A percentile compares a stretch with the other conserved stretches of the same genome.
phyloP scores from a whole-genome alignment of 2,113 vertebrate genomes.

The Oxyruncus cristatus region DNA sequence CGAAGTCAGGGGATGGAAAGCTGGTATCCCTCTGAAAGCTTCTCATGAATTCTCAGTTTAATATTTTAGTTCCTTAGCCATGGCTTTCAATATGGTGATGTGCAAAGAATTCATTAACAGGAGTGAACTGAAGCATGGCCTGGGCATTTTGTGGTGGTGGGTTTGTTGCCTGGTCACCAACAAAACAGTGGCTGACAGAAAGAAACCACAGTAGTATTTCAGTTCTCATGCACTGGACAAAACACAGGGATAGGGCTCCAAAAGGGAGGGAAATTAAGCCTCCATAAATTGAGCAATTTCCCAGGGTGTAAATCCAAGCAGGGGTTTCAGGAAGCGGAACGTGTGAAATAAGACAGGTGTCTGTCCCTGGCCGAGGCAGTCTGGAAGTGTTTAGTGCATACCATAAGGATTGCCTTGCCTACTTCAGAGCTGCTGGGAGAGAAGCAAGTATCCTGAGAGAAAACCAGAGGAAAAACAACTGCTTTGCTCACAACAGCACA shows the following conservation, averaged over 20 bases:
- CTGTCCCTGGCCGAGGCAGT: not conserved
- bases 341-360: slow-evolving; percentile 53
- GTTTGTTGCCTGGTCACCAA: not conserved
- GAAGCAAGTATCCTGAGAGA: not conserved
- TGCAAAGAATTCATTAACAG: not conserved
- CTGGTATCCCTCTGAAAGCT: not conserved
- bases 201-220: not conserved
- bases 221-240: not conserved
- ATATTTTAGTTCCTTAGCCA: not conserved
- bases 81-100: not conserved
- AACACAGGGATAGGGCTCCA: not conserved
- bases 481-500: not conserved
- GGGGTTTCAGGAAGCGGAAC: not conserved
- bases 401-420: not conserved
- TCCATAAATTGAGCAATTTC: slow-evolving; percentile 11
- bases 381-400: slow-evolving; percentile 28
- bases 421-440: not conserved
- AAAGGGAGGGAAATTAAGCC: not conserved
- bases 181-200: not conserved
- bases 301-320: slow-evolving; percentile 40
- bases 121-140: not conserved
- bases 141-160: not conserved
- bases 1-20: not conserved
- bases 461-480: not conserved
- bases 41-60: not conserved